These are phyloP conservation scores for Drosophila pruinosa DNA, from an alignment of 1,140 invertebrate species.

Conservation along the genomic window DNA sequence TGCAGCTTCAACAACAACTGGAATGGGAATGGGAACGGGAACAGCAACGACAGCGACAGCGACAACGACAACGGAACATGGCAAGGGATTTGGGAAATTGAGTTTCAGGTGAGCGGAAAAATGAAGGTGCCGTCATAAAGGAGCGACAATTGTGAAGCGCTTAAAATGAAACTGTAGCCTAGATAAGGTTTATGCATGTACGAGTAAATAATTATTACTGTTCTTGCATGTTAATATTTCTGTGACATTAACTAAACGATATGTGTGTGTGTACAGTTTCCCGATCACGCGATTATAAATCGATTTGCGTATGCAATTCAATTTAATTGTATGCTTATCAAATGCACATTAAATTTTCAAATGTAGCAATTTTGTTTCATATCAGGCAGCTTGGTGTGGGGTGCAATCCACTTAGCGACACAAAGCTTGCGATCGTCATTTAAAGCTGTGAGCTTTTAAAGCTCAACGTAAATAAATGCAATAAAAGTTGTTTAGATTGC, in stretches of 20 bases:
- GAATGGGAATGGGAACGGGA: too few relatives aligned
- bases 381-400: background rate
- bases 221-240: slow-evolving; percentile 1
- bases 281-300: background rate
- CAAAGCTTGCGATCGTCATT: background rate
- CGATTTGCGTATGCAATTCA: background rate
- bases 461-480: too few relatives aligned
- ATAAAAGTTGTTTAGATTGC: too few relatives aligned
- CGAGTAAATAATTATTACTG: slow-evolving; percentile 34
- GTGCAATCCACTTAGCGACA: background rate
- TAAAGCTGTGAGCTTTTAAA: background rate
- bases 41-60: background rate
- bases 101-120: slow-evolving; percentile 64
- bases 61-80: slow-evolving; percentile 17
- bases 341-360: background rate
- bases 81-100: slow-evolving; percentile 56
- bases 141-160: slow-evolving; percentile 54
- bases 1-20: slow-evolving; percentile 21
- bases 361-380: background rate
- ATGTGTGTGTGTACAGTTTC: background rate
- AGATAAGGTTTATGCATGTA: slow-evolving; percentile 48
- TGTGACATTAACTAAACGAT: slow-evolving; percentile 10
- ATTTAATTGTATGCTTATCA: background rate
- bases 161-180: slow-evolving; percentile 31
- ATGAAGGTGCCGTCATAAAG: slow-evolving; percentile 33